Conservation (phyloP, 1,140 invertebrate genomes). For the Melitaea cinxia region DNA sequence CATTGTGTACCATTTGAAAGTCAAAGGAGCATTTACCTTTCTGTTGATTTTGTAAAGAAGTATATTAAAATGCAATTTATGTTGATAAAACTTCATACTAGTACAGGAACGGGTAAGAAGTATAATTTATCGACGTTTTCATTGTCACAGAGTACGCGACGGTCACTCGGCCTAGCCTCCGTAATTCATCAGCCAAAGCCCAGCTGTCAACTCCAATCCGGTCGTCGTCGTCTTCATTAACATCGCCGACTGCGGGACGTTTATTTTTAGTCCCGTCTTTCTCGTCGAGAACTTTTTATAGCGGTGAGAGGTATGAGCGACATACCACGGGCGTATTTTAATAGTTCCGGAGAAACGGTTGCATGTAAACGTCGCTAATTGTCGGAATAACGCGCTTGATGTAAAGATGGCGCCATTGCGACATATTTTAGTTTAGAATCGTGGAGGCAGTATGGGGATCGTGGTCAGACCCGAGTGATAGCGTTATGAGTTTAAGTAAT, state of each 20-base stretch:
- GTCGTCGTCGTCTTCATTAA: slow-evolving; percentile 55
- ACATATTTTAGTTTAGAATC: slow-evolving; percentile 46
- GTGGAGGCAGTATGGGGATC: slow-evolving; percentile 32
- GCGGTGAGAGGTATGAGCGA: slow-evolving; percentile 32
- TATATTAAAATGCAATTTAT: background rate
- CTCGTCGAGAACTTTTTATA: slow-evolving; percentile 36
- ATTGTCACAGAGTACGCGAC: slow-evolving; percentile 12
- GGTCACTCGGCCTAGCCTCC: slow-evolving; percentile 21
- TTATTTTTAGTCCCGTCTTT: slow-evolving; percentile 55
- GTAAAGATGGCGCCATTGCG: slow-evolving; percentile 49
- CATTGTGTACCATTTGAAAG: background rate
- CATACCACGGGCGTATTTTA: slow-evolving; percentile 57
- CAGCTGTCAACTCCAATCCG: slow-evolving; percentile 52
- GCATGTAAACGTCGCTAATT: slow-evolving; percentile 54
- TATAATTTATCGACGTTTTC: slow-evolving; percentile 3
- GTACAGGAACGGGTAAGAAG: background rate
- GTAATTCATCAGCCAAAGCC: slow-evolving; percentile 43
- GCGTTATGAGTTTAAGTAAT: slow-evolving; percentile 45
- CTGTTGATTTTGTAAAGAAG: too few species aligned
- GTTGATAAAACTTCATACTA: background rate
- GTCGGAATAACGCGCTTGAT: slow-evolving; percentile 46
- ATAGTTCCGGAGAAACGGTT: slow-evolving; percentile 63
- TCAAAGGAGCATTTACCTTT: too few species aligned
- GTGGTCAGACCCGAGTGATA: slow-evolving; percentile 29
- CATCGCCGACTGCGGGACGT: slow-evolving; percentile 38